These are phyloP conservation scores for Formica exsecta DNA, from an alignment of 1,140 invertebrate genomes.

Conservation along the genomic window DNA sequence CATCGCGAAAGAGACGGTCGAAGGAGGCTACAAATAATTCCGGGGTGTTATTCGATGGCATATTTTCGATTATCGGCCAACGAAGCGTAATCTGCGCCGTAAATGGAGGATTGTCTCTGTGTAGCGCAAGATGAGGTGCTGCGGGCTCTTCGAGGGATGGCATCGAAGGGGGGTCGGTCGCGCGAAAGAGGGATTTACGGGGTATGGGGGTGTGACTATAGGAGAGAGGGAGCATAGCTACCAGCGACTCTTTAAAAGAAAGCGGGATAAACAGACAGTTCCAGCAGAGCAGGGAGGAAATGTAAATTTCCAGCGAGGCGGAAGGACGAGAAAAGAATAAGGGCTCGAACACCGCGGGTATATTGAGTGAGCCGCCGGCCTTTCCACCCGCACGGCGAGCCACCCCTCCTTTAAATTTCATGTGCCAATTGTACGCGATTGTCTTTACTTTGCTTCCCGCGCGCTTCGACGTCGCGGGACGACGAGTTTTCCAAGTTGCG, in stretches of 20 bases:
- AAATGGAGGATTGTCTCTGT: constrained; percentile 85
- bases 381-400: constrained; percentile 71
- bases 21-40: constrained; percentile 80
- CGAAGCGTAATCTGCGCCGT: constrained; percentile 84
- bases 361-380: constrained; percentile 81
- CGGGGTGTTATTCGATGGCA: constrained; percentile 82
- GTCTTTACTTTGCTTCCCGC: constrained; percentile 82
- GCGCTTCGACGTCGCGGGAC: constrained; percentile 63
- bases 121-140: constrained; percentile 81
- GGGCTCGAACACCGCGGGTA: constrained; percentile 84
- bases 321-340: constrained; percentile 86
- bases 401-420: constrained; percentile 86
- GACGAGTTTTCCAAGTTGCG: constrained; percentile 53
- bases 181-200: constrained; percentile 53
- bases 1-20: constrained; percentile 48
- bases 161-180: constrained; percentile 59
- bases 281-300: constrained; percentile 82
- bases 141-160: constrained; percentile 76
- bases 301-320: constrained; percentile 87
- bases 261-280: constrained; percentile 87
- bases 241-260: constrained; percentile 85
- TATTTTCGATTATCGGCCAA: constrained; percentile 86
- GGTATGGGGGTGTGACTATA: constrained; percentile 14
- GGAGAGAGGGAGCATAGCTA: constrained; percentile 77
- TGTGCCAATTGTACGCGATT: constrained; percentile 86